Percentiles rank a stretch among this genome's conserved stretches.
Evolutionary conservation across 2,113 vertebrate genomes (phyloP).

Genomic region (Ardeotis arabs): DNA sequence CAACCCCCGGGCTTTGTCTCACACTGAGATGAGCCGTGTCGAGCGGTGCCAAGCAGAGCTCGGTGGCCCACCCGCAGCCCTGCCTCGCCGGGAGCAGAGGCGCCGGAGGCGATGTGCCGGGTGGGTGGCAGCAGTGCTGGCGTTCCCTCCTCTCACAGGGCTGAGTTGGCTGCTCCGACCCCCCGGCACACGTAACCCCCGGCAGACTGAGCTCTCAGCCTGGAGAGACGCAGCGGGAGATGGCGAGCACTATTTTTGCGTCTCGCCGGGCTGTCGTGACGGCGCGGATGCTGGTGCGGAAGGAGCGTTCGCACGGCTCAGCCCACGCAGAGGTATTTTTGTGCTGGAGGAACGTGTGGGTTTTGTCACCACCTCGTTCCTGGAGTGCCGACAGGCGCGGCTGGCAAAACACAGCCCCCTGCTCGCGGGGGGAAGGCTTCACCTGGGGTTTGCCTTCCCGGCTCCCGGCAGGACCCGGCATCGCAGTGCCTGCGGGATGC

Average conservation of each 20-base stretch:
- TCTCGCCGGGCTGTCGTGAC: neutral
- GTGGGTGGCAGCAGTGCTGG: too few relatives aligned
- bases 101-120: rapidly evolving
- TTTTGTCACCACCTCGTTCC: neutral
- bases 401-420: neutral
- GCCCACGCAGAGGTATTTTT: neutral
- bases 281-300: neutral
- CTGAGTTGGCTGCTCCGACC: rapidly evolving
- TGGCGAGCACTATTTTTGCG: neutral
- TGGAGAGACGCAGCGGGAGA: neutral
- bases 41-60: neutral
- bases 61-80: neutral
- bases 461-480: neutral
- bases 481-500: neutral
- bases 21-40: neutral
- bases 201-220: rapidly evolving
- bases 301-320: neutral
- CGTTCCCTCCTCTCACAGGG: rapidly evolving
- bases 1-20: neutral
- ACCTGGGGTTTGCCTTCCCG: neutral
- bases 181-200: rapidly evolving
- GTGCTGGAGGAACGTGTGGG: neutral
- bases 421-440: rapidly evolving
- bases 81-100: neutral
- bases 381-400: neutral